phyloP scores from a whole-genome alignment of 2,113 vertebrate genomes.

The Sebastes fasciatus region DNA sequence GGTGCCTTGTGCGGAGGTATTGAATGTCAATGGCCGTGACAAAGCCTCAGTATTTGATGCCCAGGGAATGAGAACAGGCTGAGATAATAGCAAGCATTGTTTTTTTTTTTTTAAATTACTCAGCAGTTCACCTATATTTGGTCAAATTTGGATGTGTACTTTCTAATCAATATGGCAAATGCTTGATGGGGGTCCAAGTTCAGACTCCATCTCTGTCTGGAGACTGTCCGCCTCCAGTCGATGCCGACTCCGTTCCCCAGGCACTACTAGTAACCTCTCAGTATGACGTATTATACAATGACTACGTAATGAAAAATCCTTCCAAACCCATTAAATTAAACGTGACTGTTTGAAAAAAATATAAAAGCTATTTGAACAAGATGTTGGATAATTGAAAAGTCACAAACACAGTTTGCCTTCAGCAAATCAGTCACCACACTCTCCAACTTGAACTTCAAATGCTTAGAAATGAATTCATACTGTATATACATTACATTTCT shows the following conservation, averaged over 20 bases:
- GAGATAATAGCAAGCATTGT: background rate
- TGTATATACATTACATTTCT: background rate
- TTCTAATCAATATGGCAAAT: constrained; percentile 44
- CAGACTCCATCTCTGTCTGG: constrained; percentile 50
- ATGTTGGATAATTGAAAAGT: constrained; percentile 31
- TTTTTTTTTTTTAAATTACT: constrained; percentile 16
- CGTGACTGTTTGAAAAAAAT: constrained; percentile 15
- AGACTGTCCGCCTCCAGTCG: constrained; percentile 38
- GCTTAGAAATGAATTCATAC: background rate
- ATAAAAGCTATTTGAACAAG: constrained; percentile 20
- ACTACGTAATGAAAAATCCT: constrained; percentile 38
- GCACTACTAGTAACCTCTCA: constrained; percentile 39
- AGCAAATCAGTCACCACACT: background rate
- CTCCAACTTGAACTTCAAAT: constrained; percentile 15
- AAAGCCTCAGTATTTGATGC: too few relatives aligned
- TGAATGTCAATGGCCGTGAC: too few relatives aligned
- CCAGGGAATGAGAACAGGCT: too few relatives aligned
- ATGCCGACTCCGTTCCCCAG: constrained; percentile 35
- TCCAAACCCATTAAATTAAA: constrained; percentile 37
- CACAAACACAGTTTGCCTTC: background rate
- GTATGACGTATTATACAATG: constrained; percentile 28
- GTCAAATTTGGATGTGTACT: constrained; percentile 7
- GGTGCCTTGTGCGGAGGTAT: too few relatives aligned
- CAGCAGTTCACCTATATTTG: background rate
- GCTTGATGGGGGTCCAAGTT: constrained; percentile 44